These are phyloP conservation scores for Chelidonichthys spinosus DNA, from an alignment of 2,797 vertebrate species.

Conservation along the genomic window DNA sequence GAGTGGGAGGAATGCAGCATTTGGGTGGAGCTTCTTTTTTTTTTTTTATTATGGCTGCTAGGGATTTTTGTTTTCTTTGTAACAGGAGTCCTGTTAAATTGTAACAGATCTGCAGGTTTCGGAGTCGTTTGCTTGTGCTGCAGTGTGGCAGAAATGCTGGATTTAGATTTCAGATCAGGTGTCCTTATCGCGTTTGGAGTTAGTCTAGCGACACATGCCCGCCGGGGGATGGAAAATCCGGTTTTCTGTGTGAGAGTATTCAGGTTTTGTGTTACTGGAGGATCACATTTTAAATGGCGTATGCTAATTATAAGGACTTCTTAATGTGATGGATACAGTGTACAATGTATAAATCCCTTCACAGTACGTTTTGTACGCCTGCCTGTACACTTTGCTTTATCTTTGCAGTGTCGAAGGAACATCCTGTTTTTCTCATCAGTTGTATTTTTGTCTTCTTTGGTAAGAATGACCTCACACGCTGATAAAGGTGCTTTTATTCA, in stretches of 20 bases:
- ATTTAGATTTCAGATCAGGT: conserved; percentile 62
- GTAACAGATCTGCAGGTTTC: conserved; percentile 53
- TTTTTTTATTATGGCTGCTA: conserved; percentile 45
- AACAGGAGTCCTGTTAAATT: conserved; percentile 60
- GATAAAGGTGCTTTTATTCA: conserved; percentile 27
- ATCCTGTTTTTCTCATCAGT: not conserved
- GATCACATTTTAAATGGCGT: conserved; percentile 3
- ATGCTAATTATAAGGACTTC: not conserved
- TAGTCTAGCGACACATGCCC: conserved; percentile 12
- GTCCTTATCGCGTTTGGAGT: conserved; percentile 17
- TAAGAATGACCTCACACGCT: conserved; percentile 14
- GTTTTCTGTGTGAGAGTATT: conserved; percentile 34
- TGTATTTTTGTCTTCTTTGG: conserved; percentile 2
- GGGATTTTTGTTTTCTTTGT: conserved; percentile 42
- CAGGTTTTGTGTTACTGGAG: conserved; percentile 18
- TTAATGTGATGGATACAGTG: conserved; percentile 2
- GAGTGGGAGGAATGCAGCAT: conserved; percentile 61
- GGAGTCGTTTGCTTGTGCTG: conserved; percentile 35
- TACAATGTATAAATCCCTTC: not conserved
- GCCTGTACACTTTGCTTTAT: not conserved
- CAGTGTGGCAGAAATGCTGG: conserved; percentile 47
- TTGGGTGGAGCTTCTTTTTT: conserved; percentile 63
- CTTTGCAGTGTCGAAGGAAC: not conserved
- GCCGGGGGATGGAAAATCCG: conserved; percentile 14
- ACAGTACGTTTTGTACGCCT: not conserved